Base-by-base conservation (phyloP, 2,797 vertebrate species). In the Fringilla coelebs region DNA sequence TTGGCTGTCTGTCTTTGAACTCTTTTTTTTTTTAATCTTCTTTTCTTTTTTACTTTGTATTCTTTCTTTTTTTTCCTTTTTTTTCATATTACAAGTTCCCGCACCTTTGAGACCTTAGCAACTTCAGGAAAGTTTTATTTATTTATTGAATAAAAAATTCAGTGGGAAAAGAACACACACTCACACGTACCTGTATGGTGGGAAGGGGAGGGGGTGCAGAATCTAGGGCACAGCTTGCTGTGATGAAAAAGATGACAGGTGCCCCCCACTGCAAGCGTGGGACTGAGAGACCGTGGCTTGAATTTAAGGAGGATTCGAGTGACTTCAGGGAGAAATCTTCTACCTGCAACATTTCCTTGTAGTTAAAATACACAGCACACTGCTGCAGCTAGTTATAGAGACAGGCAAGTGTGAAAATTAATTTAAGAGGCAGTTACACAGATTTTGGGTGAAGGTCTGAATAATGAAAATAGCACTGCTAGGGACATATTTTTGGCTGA, bases 391-490 rank as follows among this genome's bases (percentile, higher is more conserved):
- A 84, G 91, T 76, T 91, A 78, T 32, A 91, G 92, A 96, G 95
- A 96, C 76, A 94, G 85, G 92, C 91, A 95, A 97, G 96, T 91
- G 94, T 93, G 94, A 94, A 95, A 94, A 95, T 96, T 93, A 95
- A 96, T 94, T 91, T 95, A 88, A 93, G 91, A 93, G 91, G 82
- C 92, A 87, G 91, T 81, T 93, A 90, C 93, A 96, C 93, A 97
- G 94, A 96, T 86, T 97, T 96, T 95, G 94, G 95, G 85, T 91
- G 94, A 96, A 94, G 89, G 89, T 85, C 94, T 96, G 93, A 95
- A 96, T 96, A 96, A 96, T 96, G 95, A 95, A 96, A 96, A 95
- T 93, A 96, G 63, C 90, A 94, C 94, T 94, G 84, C 77, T 89
- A 95, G 94, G 93, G 95, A 96, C 95, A 85, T 82, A 76, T 95